These are phyloP conservation scores for Heterotilapia buettikoferi DNA, from an alignment of 2,113 vertebrate genomes.

Conservation along the genomic window DNA sequence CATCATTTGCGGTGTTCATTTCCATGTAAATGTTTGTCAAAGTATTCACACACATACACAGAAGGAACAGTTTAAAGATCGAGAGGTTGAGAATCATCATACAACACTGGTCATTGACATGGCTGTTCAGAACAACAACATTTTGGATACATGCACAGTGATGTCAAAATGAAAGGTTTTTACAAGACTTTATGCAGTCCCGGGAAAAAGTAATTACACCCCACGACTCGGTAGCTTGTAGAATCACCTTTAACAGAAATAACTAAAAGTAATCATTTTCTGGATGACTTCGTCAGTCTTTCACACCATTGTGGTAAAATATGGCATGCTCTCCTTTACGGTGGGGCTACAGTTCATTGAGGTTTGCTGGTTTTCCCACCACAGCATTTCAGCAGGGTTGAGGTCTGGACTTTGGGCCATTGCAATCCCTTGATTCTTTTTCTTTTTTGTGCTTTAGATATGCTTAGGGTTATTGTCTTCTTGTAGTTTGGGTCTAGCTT, in stretches of 20 bases:
- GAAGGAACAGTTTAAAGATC: background rate
- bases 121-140: background rate
- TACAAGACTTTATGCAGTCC: background rate
- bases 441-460: background rate
- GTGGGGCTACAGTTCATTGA: background rate
- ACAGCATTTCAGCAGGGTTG: background rate
- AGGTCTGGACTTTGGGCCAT: background rate
- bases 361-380: background rate
- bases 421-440: background rate
- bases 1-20: slow-evolving; percentile 32
- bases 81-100: background rate
- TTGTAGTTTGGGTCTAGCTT: background rate
- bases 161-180: background rate
- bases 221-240: background rate
- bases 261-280: background rate
- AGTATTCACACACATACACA: background rate
- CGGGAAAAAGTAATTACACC: background rate
- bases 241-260: background rate
- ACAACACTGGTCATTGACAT: background rate
- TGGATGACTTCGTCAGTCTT: background rate
- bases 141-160: background rate
- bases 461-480: background rate
- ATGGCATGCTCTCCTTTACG: background rate
- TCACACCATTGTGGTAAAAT: background rate
- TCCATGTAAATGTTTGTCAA: background rate